Percentiles rank a stretch among this genome's conserved stretches.
Evolutionary conservation across 2,113 vertebrate species (phyloP).

Genomic region (Lophius piscatorius): DNA sequence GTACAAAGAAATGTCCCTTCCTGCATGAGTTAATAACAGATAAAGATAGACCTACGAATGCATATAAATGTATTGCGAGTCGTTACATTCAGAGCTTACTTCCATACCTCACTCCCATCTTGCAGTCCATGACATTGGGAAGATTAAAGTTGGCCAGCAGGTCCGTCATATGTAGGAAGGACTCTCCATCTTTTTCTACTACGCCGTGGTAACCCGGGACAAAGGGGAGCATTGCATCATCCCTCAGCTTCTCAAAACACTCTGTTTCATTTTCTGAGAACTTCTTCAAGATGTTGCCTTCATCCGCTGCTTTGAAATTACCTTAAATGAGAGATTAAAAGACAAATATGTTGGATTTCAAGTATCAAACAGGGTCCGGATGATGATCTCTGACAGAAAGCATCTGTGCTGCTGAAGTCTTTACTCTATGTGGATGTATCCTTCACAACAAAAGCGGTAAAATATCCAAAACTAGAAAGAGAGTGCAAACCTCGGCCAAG

Average conservation of each 20-base stretch:
- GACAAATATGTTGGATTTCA: background rate
- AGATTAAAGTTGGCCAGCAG: slow-evolving; percentile 89
- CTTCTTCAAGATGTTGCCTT: slow-evolving; percentile 94
- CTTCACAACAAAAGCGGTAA: too few relatives aligned
- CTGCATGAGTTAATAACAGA: too few relatives aligned
- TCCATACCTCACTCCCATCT: slow-evolving; percentile 93
- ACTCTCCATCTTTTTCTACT: slow-evolving; percentile 91
- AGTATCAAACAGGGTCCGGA: background rate
- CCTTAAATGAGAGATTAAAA: slow-evolving; percentile 73
- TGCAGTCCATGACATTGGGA: slow-evolving; percentile 97
- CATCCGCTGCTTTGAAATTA: slow-evolving; percentile 93
- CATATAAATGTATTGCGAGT: too few relatives aligned
- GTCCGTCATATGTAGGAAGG: slow-evolving; percentile 92
- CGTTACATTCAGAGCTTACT: too few relatives aligned
- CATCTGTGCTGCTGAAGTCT: background rate
- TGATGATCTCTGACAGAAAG: background rate
- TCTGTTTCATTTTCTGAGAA: slow-evolving; percentile 91
- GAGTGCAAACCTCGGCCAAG: too few relatives aligned
- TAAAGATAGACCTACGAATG: too few relatives aligned
- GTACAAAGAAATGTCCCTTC: background rate
- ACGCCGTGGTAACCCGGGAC: slow-evolving; percentile 91
- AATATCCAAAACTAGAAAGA: too few relatives aligned
- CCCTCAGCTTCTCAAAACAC: slow-evolving; percentile 88
- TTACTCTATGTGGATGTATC: slow-evolving; percentile 2
- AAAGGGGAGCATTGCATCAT: slow-evolving; percentile 83